Base-by-base conservation (phyloP, 2,888 invertebrate species). In the Sinohyriopsis cumingii region DNA sequence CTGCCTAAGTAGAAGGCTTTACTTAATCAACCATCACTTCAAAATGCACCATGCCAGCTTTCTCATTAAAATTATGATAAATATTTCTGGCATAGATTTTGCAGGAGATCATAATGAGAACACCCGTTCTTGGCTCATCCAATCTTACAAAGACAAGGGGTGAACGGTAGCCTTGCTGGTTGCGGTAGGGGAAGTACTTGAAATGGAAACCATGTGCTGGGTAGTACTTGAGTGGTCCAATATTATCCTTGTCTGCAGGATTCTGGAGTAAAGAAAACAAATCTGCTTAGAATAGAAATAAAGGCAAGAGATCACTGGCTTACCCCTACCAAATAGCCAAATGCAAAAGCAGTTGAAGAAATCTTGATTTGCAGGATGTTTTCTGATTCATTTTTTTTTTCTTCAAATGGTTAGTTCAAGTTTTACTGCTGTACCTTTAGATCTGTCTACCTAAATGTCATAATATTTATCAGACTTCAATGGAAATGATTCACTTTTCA, bases 21-120 rank as follows among this genome's bases (percentile, higher is more conserved):
- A 12, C 45, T 76, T 94, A 95, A 92, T 97, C 97, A 90, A 97
- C 94, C 94, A 97, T 94, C 91, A 97, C 92, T 92, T 97, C 97
- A 92, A 97, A 96, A 92, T 97, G 96, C 87, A 97, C 96, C 86
- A 95, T 95, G 87, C 97, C 97, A 90, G 95, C 94, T 91, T 95
- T 94, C 90, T 96, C 95, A 91, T 94, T 93, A 89, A 95, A 94
- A 91, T 97, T 94, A 91, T 96, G 96, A 82, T 92, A 81, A 79
- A 91, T 90, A 85, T 92, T 92, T 72, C 87, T 85, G 53, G 91
- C 91, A 83, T 89, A 90, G 28, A 91, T 90, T 74, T 89, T 89
- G 85, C 91, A 91, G 79, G 90, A 89, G 20, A 92, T 87, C 84
- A 90, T 88, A 63, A 91, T 87, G 24, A 91, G 83, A 55, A 90